Evolutionary conservation across 2,113 vertebrate species (phyloP).

Genomic region (Isichthys henryi): DNA sequence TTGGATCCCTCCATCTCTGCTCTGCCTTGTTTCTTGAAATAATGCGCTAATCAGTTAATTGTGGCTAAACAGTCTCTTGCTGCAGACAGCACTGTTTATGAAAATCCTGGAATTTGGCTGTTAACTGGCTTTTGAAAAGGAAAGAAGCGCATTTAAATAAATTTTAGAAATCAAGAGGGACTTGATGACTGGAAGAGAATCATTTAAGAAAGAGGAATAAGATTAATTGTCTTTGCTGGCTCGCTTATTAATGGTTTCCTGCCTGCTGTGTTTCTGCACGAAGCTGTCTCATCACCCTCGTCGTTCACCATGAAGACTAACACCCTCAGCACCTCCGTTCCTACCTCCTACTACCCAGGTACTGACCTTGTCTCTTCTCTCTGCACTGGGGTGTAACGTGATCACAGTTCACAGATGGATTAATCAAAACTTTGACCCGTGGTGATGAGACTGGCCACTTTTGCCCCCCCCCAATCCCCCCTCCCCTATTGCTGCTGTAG

Average conservation of each 20-base stretch:
- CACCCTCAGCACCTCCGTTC: constrained; percentile 84
- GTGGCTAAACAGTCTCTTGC: not conserved
- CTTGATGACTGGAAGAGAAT: not conserved
- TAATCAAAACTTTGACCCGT: constrained; percentile 6
- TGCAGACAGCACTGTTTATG: no score
- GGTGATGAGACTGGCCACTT: not conserved
- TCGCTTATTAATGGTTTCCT: constrained; percentile 32
- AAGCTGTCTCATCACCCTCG: constrained; percentile 87
- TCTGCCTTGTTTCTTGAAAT: not conserved
- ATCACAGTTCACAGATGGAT: not conserved
- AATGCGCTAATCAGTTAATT: not conserved
- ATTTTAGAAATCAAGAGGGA: not conserved
- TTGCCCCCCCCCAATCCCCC: not conserved
- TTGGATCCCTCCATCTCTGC: not conserved
- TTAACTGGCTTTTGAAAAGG: not conserved
- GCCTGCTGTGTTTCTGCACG: constrained; percentile 44
- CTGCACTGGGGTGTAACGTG: not conserved
- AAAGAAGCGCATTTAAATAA: not conserved
- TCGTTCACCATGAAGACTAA: constrained; percentile 96
- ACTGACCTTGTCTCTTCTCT: constrained; percentile 40
- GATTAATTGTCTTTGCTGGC: no score
- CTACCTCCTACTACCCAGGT: constrained; percentile 95
- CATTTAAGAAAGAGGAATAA: not conserved
- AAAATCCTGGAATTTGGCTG: not conserved
- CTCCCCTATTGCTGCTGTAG: not conserved